These are phyloP conservation scores for Eudyptes chrysolophus DNA, from an alignment of 2,113 vertebrate genomes.

Conservation along the genomic window DNA sequence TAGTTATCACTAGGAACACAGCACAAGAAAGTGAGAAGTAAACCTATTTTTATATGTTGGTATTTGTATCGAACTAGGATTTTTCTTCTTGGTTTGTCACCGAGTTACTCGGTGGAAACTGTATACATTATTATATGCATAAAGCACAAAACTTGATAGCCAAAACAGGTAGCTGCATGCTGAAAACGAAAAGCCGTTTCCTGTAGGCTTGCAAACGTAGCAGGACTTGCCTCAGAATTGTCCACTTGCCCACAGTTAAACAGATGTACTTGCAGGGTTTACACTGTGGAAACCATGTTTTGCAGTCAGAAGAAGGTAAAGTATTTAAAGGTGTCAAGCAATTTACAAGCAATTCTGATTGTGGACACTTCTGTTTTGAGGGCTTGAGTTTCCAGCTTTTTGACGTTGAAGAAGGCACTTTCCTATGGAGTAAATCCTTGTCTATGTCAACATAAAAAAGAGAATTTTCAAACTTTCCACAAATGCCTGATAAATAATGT, in stretches of 20 bases:
- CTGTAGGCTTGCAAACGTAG: neutral
- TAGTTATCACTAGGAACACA: neutral
- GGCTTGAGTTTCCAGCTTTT: neutral
- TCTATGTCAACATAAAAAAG: neutral
- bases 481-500: neutral
- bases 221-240: neutral
- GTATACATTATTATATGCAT: accelerated
- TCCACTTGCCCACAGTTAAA: neutral
- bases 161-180: neutral
- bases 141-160: neutral
- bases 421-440: neutral
- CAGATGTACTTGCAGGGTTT: neutral
- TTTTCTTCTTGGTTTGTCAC: neutral
- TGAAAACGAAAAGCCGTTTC: neutral
- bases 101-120: neutral
- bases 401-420: neutral
- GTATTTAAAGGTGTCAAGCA: neutral
- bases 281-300: neutral
- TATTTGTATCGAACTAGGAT: neutral
- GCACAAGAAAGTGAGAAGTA: neutral
- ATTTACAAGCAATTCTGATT: neutral
- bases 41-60: neutral
- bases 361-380: neutral
- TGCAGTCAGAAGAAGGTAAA: neutral
- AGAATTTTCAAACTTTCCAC: neutral